Evolutionary conservation across 2,113 vertebrate genomes (phyloP).

Genomic region (Camelus dromedarius): DNA sequence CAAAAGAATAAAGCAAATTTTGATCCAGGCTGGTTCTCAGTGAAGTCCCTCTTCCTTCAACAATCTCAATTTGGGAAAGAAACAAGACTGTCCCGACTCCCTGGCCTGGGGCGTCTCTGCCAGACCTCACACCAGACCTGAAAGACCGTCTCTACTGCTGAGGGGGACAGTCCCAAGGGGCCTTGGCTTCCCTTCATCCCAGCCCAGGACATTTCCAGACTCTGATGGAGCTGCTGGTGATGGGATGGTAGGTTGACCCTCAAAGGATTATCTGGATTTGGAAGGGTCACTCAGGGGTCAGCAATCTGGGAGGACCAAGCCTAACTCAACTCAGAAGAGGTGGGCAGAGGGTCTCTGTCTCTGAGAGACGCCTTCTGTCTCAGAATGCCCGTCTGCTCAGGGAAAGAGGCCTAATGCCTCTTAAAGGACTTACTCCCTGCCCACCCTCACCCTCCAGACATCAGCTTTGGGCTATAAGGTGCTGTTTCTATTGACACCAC

Average conservation of each 20-base stretch:
- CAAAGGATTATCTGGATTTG: slow-evolving; percentile 61
- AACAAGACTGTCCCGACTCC: background rate
- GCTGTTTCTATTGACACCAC: background rate
- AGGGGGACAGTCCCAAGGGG: background rate
- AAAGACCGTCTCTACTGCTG: background rate
- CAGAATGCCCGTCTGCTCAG: background rate
- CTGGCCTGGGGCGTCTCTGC: background rate
- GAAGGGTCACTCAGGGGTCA: slow-evolving; percentile 64
- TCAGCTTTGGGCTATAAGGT: background rate
- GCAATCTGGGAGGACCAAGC: background rate
- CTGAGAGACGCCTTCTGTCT: background rate
- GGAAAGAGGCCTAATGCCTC: background rate
- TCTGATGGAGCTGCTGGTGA: background rate
- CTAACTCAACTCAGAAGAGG: slow-evolving; percentile 48
- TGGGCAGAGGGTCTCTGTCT: background rate
- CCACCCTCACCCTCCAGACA: background rate
- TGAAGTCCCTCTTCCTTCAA: slow-evolving; percentile 4
- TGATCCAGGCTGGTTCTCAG: background rate
- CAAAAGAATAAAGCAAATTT: slow-evolving; percentile 49
- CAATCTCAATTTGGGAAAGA: background rate
- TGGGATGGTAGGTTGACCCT: background rate
- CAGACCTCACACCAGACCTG: background rate
- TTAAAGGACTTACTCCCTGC: background rate
- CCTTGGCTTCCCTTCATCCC: background rate
- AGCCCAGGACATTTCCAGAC: background rate